Base-by-base conservation (phyloP, 2,797 vertebrate species). In the Xenops minutus region DNA sequence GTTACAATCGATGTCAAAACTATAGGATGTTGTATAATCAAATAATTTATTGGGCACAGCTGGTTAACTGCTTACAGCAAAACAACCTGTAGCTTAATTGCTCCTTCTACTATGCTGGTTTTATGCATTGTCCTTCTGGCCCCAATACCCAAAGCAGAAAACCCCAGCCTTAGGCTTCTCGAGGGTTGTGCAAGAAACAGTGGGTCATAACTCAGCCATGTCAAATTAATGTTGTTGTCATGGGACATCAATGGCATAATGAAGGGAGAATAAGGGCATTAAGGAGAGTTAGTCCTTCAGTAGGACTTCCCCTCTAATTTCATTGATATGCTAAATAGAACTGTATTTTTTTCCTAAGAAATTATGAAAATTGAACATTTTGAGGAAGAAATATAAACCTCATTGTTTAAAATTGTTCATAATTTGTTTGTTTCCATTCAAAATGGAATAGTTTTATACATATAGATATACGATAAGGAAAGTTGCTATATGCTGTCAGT, bases 171-270 rank as follows among this genome's bases (percentile, higher is more conserved):
- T 87, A 89, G 98, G 98, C 97, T 93, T 64, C 88, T 63, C 74
- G 64, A 93, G 89, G 95, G 79, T 92, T 96, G 43, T 92, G 92
- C 93, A 95, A 97, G 88, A 97, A 98, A 98, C 97, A 95, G 88
- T 97, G 98, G 97, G 98, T 98, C 97, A 98, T 98, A 98, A 98
- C 97, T 99, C 99, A 98, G 98, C 96, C 92, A 85, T 97, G 97
- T 97, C 98, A 98, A 98, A 98, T 98, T 98, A 98, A 98, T 98
- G 96, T 98, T 98, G 98, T 98, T 98, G 98, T 98, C 99, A 98
- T 98, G 97, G 98, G 99, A 97, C 96, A 93, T 27, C 88, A 24
- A 77, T 85, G 95, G 95, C 92, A 97, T 98, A 98, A 98, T 98
- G 97, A 97, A 96, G 81, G 95, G 89, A 98, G 88, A 96, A 88